Evolutionary conservation across 2,888 invertebrate species (phyloP), one percentile per base, ranked within the genome.

Genomic region (Ellobium chinense): DNA sequence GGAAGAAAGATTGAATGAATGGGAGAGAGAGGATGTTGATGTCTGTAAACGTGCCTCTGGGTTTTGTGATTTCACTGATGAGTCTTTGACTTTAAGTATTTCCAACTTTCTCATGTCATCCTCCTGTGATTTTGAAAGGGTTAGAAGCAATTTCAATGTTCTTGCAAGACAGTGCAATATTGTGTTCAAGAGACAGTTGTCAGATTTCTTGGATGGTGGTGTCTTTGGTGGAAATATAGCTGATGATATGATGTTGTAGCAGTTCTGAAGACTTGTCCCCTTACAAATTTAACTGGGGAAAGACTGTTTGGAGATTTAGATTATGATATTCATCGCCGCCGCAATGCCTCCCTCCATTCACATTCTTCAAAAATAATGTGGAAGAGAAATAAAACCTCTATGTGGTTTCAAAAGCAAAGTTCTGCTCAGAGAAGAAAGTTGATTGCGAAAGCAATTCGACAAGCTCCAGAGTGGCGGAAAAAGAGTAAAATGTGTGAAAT

Each of bases 341-440:
- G 65, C 4, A 5, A 65, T 65, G 65, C 31, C n/a, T 29, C 65
- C 29, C 29, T 65, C n/a, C 34, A 29, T 31, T 65, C 21, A 31
- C 9, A 9, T 65, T 5, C 29, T 31, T 12, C 9, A 5, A 18
- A 29, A 4, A 29, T 31, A 5, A 65, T 65, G 65, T 65, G 65
- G 65, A 65, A 65, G 65, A 4, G 65, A 4, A 65, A 65, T 31
- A 24, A 60, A 69, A 77, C 60, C 54, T 4, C 46, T n/a, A n/a
- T n/a, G n/a, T n/a, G n/a, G n/a, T n/a, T n/a, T n/a, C n/a, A n/a
- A n/a, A n/a, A n/a, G n/a, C n/a, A n/a, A n/a, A n/a, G n/a, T n/a
- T n/a, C n/a, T n/a, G n/a, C n/a, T n/a, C n/a, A n/a, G n/a, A n/a
- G n/a, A n/a, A n/a, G n/a, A n/a, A n/a, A n/a, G n/a, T n/a, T n/a